Evolutionary conservation across 2,797 vertebrate species (phyloP).

Genomic region (Squalus acanthias): DNA sequence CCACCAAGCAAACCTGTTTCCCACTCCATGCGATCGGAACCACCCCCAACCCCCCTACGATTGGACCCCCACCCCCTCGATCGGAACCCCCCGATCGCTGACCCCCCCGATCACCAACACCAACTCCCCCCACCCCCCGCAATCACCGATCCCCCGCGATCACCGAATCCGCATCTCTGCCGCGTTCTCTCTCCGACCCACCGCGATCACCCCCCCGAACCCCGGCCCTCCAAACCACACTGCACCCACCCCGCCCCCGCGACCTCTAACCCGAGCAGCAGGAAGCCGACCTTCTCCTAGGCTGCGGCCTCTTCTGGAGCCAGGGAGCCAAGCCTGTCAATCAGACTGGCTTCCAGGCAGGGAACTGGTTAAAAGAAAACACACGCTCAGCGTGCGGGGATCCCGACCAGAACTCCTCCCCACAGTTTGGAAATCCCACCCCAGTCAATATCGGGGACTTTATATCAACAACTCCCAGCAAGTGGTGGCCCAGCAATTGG

Average conservation of each 20-base stretch:
- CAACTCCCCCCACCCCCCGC: not conserved
- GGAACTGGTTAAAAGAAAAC: not conserved
- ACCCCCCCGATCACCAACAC: not conserved
- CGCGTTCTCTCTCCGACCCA: not conserved
- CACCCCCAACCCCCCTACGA: not conserved
- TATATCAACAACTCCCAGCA: not conserved
- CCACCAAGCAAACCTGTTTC: not conserved
- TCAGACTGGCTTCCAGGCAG: not conserved
- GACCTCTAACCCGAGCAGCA: not conserved
- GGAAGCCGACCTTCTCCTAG: too few relatives aligned
- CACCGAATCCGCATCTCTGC: not conserved
- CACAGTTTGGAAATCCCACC: not conserved
- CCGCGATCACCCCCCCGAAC: not conserved
- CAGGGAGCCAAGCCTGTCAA: not conserved
- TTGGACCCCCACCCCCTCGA: not conserved
- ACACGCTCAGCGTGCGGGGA: not conserved
- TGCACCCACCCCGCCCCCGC: not conserved
- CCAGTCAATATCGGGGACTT: too few relatives aligned
- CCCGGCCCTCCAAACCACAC: not conserved
- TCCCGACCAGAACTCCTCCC: not conserved
- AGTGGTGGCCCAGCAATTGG: not conserved
- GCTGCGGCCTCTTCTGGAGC: not conserved
- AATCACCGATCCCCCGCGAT: not conserved
- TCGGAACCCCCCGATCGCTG: not conserved
- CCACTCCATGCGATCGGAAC: not conserved